Conservation (phyloP, 2,113 vertebrate species). For the Clarias macrocephalus region DNA sequence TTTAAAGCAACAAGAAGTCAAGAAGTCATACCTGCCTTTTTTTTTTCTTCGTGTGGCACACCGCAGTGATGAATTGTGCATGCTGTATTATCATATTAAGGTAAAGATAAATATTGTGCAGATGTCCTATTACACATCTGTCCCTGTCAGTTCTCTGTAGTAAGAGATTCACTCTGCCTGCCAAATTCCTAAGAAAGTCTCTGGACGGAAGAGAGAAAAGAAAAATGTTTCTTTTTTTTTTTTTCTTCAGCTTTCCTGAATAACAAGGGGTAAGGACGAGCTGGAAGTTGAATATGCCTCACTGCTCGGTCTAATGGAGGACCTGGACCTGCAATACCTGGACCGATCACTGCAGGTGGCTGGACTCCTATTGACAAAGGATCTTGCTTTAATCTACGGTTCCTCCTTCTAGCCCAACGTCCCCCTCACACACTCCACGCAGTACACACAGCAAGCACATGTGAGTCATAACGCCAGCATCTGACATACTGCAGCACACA, state of each 20-base stretch:
- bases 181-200: neutral
- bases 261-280: neutral
- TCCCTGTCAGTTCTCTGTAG: neutral
- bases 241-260: slow-evolving; percentile 5
- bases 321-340: slow-evolving; percentile 66
- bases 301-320: slow-evolving; percentile 9
- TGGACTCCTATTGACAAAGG: slow-evolving; percentile 58
- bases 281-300: slow-evolving; percentile 7
- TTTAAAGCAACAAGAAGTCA: too few relatives aligned
- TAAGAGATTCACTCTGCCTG: neutral
- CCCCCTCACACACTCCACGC: slow-evolving; percentile 25
- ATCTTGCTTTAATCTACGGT: slow-evolving; percentile 63
- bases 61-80: neutral
- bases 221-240: slow-evolving; percentile 2
- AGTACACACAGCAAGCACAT: slow-evolving; percentile 51
- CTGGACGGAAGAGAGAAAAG: neutral
- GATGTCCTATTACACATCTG: neutral
- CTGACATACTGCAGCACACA: slow-evolving; percentile 38
- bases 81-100: neutral
- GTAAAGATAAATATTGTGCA: neutral
- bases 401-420: slow-evolving; percentile 22
- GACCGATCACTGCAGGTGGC: slow-evolving; percentile 68
- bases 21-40: too few relatives aligned
- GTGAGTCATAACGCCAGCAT: slow-evolving; percentile 69
- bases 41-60: neutral